Conservation (phyloP, 2,888 invertebrate species). For the Shargacucullia verbasci region DNA sequence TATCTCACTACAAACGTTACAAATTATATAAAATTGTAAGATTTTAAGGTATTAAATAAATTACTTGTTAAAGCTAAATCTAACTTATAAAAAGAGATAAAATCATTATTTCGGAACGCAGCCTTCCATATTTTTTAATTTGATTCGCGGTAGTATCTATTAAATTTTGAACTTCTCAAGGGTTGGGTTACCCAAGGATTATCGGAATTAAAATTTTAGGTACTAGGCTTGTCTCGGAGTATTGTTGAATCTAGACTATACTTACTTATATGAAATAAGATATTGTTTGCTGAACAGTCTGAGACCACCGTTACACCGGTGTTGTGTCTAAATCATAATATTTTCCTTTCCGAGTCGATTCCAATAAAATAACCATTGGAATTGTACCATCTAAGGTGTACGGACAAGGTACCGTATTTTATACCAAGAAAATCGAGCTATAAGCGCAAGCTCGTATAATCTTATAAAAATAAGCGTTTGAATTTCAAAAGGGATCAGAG, state of each 20-base stretch:
- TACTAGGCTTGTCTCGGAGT: constrained; percentile 38
- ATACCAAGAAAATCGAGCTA: constrained; percentile 20
- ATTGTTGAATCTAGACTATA: constrained; percentile 49
- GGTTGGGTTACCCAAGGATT: too few relatives aligned
- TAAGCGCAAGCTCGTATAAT: constrained; percentile 25
- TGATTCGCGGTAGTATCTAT: constrained; percentile 32
- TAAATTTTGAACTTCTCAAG: constrained; percentile 9
- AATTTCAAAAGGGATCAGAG: constrained; percentile 28
- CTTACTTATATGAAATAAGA: constrained; percentile 72
- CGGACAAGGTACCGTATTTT: constrained; percentile 29
- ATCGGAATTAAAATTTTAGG: constrained; percentile 3
- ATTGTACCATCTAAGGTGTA: constrained; percentile 29
- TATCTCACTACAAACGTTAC: constrained; percentile 28
- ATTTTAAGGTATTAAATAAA: constrained; percentile 38
- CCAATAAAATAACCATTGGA: constrained; percentile 39
- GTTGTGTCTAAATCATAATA: constrained; percentile 53
- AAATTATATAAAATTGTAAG: constrained; percentile 28
- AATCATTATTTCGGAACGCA: constrained; percentile 29
- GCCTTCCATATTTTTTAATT: constrained; percentile 32
- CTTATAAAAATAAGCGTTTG: constrained; percentile 26
- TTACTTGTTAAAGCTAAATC: constrained; percentile 27
- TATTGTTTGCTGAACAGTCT: constrained; percentile 72
- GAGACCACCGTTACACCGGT: constrained; percentile 20
- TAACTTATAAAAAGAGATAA: constrained; percentile 31
- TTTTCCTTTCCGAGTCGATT: constrained; percentile 45